Evolutionary conservation across 2,797 vertebrate species (phyloP).

Genomic region (Amniataba percoides): DNA sequence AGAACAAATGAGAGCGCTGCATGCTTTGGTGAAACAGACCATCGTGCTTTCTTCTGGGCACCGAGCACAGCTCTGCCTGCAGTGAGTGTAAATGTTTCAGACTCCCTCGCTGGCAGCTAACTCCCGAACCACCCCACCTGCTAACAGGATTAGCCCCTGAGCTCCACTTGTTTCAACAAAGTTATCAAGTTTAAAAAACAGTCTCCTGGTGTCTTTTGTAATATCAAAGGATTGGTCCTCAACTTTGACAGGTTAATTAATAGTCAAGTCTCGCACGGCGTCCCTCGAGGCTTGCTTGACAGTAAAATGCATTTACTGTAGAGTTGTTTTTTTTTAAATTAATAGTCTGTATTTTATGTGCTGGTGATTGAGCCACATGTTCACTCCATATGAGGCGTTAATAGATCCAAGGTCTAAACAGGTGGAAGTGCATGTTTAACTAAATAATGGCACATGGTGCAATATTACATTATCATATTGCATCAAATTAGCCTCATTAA

Average conservation of each 20-base stretch:
- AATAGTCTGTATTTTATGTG: constrained; percentile 25
- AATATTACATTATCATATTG: constrained; percentile 39
- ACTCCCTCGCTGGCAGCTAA: constrained; percentile 55
- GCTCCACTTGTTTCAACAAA: constrained; percentile 71
- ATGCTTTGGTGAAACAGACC: constrained; percentile 52
- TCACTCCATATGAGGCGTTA: constrained; percentile 24
- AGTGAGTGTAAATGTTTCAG: constrained; percentile 67
- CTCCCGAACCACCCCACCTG: constrained; percentile 49
- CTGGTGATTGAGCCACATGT: constrained; percentile 33
- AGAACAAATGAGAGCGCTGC: constrained; percentile 42
- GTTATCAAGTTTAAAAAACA: constrained; percentile 67
- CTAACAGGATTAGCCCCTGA: constrained; percentile 75
- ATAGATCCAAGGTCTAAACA: constrained; percentile 39
- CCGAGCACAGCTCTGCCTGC: constrained; percentile 58
- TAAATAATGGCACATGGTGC: constrained; percentile 41
- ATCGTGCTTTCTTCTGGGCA: constrained; percentile 38
- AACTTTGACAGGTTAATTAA: constrained; percentile 72
- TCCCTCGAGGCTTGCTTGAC: constrained; percentile 13
- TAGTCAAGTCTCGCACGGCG: constrained; percentile 34
- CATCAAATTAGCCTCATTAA: constrained; percentile 43
- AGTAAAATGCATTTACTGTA: constrained; percentile 34
- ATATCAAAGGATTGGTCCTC: constrained; percentile 55
- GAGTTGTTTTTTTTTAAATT: constrained; percentile 40
- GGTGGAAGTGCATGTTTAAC: constrained; percentile 45
- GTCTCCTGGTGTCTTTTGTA: constrained; percentile 60